Evolutionary conservation across 2,888 invertebrate species (phyloP).

Genomic region (Eupithecia exiguata): DNA sequence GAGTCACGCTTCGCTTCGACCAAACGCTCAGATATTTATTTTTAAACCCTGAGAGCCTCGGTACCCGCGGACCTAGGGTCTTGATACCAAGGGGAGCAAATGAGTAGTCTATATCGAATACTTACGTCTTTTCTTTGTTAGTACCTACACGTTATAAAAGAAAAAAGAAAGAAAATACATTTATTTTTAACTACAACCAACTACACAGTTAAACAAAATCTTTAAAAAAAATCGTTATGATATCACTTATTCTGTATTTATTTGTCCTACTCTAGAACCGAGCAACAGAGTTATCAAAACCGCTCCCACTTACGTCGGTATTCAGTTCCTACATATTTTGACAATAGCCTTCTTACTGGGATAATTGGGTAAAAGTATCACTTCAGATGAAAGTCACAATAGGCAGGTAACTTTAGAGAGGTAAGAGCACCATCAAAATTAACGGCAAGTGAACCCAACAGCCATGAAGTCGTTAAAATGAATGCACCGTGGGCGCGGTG

Average conservation of each 20-base stretch:
- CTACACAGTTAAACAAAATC: too few relatives aligned
- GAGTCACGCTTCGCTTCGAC: too few relatives aligned
- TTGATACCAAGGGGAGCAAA: too few relatives aligned
- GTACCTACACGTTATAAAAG: too few relatives aligned
- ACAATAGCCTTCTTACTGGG: background rate
- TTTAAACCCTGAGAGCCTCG: too few relatives aligned
- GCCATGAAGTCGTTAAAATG: conserved; percentile 27
- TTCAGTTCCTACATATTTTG: background rate
- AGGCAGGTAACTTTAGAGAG: background rate
- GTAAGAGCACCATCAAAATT: conserved; percentile 7
- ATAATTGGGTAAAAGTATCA: background rate
- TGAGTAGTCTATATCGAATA: too few relatives aligned
- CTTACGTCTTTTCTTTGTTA: too few relatives aligned
- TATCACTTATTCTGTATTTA: background rate
- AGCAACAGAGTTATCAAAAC: background rate
- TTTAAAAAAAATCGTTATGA: too few relatives aligned
- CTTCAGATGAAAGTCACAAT: background rate
- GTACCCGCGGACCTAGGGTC: too few relatives aligned
- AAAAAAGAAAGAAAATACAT: too few relatives aligned
- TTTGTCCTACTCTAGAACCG: background rate
- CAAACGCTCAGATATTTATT: too few relatives aligned
- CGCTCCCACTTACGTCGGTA: background rate
- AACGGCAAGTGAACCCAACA: conserved; percentile 24
- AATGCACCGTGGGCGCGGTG: conserved; percentile 15
- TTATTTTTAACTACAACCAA: too few relatives aligned